Evolutionary conservation across 1,140 invertebrate species (phyloP), one percentile per base, ranked within the genome.

Genomic region (Aporrectodea caliginosa): DNA sequence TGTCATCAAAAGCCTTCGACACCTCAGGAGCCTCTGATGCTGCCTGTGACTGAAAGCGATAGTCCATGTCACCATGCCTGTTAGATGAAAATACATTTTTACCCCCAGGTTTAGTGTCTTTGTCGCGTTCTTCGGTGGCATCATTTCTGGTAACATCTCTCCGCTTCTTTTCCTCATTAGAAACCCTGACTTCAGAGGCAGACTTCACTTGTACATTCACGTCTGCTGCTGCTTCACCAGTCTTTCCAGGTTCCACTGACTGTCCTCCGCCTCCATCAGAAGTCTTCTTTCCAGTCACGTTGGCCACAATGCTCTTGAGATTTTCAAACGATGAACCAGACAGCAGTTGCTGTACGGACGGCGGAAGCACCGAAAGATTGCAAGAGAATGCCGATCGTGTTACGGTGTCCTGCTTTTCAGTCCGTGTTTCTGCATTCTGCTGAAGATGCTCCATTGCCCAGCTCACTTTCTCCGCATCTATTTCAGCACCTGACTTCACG

Each of bases 351-450:
- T 76, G 33, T 2, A 76, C 43, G 16, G 75, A 76, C 29, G 43
- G 33, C 22, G 75, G 75, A n/a, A 76, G 75, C 2, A 30, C 92
- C 93, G 30, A 58, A 22, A 58, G 6, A 22, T 58, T 58, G 43
- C 43, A 58, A 6, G 43, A 58, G 22, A 58, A 12, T 58, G 6
- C 43, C 43, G 43, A 22, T 6, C 43, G 6, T 58, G 43, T 58
- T 58, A 58, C 43, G 22, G 22, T 58, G 43, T 22, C 43, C 43
- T 6, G 22, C 43, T 12, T 58, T 22, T 22, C 43, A 6, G 43
- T 58, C 43, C 6, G 6, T 58, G 6, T 22, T 58, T 12, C 6
- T 58, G 6, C 43, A 22, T 58, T 58, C 22, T 22, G 6, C 6
- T 58, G 6, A 12, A 22, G 43, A 6, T 12, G 6, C 6, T 6